Base-by-base conservation (phyloP, 37 sponge, comb jelly and placozoan genomes). In the Corticium candelabrum region DNA sequence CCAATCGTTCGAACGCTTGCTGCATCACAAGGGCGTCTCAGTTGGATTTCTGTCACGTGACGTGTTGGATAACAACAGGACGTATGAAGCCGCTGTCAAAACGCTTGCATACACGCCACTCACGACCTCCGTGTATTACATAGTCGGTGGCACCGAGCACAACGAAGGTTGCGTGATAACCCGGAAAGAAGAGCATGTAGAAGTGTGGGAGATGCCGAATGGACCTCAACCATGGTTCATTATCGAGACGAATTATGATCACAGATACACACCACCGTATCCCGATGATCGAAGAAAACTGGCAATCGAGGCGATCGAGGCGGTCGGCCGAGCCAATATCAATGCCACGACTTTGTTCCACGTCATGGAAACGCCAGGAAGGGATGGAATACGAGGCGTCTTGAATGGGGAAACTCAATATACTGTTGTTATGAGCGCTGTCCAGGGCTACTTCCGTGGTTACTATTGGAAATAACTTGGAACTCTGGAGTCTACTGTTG, bases 91-190 rank as follows among this genome's bases (percentile, higher is more conserved):
- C 21, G 62, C 62, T 50, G 11, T 50, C 15, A 50, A 50, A 21
- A 50, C 62, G 62, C 21, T 50, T 11, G 62, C 62, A 27, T 11
- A 21, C 15, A 21, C 62, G 11, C 62, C 62, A 11, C 21, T 50
- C 15, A 21, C 62, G 62, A 27, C 62, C 15, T 27, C 15, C 62
- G 62, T 50, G 62, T 50, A 50, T 50, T 50, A 27, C 21, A 50
- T 50, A 27, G 15, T 50, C 62, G 62, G 62, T 50, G 62, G 62
- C 11, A 27, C 21, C 15, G 21, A 11, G 62, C 15, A 21, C 11
- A 50, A 50, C 21, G 62, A 50, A 21, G 62, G 62, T 50, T 11
- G 15, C n/a, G 88, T 96, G 70, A 96, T 96, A 21, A 96, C 97
- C 0, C 68, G 93, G 33, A 86, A 82, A 21, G 62, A 50, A 50